phyloP scores from a whole-genome alignment of 2,113 vertebrate genomes.

The Eptatretus burgeri region DNA sequence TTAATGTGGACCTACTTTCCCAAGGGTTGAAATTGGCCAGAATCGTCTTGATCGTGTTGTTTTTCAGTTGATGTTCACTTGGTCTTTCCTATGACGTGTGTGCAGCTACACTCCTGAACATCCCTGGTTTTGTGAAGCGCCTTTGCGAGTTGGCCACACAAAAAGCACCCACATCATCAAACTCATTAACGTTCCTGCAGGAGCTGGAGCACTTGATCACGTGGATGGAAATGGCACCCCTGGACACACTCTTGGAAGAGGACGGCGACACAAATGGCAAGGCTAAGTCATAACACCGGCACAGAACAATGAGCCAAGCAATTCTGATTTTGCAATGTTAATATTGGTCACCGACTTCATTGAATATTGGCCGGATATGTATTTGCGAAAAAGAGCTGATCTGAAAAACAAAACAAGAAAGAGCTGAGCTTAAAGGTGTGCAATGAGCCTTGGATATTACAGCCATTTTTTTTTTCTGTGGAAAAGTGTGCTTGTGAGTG shows the following conservation, averaged over 20 bases:
- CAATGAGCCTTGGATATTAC: no score
- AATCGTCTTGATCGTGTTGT: neutral
- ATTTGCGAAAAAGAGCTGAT: no score
- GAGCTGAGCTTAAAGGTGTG: no score
- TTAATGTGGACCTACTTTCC: neutral
- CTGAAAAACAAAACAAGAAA: no score
- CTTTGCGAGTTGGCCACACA: constrained; percentile 73
- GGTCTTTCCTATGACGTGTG: neutral
- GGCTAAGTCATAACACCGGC: constrained; percentile 63
- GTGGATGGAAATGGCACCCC: constrained; percentile 39
- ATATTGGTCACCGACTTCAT: no score
- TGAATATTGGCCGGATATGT: no score
- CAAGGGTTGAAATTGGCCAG: neutral
- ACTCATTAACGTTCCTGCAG: constrained; percentile 55
- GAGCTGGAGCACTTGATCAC: constrained; percentile 94
- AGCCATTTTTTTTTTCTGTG: no score
- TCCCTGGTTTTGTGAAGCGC: constrained; percentile 75
- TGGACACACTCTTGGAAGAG: no score
- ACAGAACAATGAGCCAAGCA: no score
- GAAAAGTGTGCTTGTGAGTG: no score
- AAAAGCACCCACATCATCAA: constrained; percentile 67
- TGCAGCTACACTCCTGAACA: constrained; percentile 60
- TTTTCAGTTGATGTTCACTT: neutral
- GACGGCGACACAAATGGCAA: constrained; percentile 32
- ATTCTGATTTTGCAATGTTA: no score